Evolutionary conservation across 2,113 vertebrate species (phyloP).

Genomic region (Dromas ardeola): DNA sequence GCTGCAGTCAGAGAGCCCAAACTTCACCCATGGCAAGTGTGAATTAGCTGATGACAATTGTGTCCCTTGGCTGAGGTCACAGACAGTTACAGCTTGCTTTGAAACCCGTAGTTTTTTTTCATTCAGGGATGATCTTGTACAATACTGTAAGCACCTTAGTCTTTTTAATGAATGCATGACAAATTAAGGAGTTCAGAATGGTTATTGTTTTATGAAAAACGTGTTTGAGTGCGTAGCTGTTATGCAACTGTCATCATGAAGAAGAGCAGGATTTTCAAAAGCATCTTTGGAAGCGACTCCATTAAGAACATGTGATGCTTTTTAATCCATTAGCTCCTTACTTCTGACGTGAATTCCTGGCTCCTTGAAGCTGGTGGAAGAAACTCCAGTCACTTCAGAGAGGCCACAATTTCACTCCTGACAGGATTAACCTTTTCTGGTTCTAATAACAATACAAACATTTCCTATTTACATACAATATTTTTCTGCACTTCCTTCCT

Average conservation of each 20-base stretch:
- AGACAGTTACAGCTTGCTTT: background rate
- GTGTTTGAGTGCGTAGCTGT: background rate
- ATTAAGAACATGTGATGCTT: background rate
- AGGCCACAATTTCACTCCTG: background rate
- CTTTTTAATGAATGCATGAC: background rate
- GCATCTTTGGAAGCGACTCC: background rate
- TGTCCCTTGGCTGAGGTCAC: background rate
- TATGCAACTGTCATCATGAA: background rate
- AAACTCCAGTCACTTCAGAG: background rate
- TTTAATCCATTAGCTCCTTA: background rate
- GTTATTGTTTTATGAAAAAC: background rate
- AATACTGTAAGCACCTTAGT: background rate
- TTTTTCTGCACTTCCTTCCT: background rate
- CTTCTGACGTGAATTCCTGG: background rate
- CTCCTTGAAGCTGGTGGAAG: background rate
- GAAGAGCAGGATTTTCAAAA: background rate
- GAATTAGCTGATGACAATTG: background rate
- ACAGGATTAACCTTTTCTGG: background rate
- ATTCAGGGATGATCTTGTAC: background rate
- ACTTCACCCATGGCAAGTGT: background rate
- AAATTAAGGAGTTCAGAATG: background rate
- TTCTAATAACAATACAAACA: background rate
- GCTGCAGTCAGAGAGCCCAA: background rate
- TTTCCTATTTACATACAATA: background rate
- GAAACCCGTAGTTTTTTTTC: background rate